These are phyloP conservation scores for Micoletzkya japonica DNA, from an alignment of 2,888 invertebrate species.

Conservation along the genomic window DNA sequence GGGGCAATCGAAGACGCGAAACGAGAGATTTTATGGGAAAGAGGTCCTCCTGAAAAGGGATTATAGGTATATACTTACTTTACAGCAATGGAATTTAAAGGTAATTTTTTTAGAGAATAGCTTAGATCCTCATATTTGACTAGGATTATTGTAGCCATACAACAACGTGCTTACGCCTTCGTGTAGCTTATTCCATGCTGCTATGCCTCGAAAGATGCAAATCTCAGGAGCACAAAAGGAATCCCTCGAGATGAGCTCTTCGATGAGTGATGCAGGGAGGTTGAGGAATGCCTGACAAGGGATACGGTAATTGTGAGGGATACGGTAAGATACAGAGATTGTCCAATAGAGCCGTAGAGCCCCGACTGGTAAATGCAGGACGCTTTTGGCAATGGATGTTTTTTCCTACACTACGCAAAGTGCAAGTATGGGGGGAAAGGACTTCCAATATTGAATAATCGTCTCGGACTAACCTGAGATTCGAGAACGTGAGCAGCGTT, in stretches of 20 bases:
- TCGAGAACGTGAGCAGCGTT: constrained; percentile 83
- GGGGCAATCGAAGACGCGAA: constrained; percentile 24
- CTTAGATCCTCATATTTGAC: too few species aligned
- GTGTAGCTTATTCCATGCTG: constrained; percentile 78
- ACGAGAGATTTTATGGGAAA: constrained; percentile 1
- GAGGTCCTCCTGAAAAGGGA: neutral
- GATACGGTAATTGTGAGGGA: neutral
- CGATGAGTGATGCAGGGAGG: constrained; percentile 72
- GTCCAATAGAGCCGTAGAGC: neutral
- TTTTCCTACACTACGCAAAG: too few species aligned
- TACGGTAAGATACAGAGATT: neutral
- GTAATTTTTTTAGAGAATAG: neutral
- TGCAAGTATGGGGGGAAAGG: too few species aligned
- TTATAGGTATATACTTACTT: neutral
- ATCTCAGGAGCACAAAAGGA: constrained; percentile 95
- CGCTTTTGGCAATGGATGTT: too few species aligned
- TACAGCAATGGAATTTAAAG: neutral
- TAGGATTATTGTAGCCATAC: neutral
- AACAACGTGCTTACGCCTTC: constrained; percentile 20
- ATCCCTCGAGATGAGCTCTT: constrained; percentile 83
- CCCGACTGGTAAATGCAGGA: too few species aligned
- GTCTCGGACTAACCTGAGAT: constrained; percentile 72
- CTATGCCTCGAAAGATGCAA: constrained; percentile 87
- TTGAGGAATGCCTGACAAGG: constrained; percentile 36
- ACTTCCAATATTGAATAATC: neutral